Base-by-base conservation (phyloP, 2,113 vertebrate genomes). In the Tetrao urogallus region DNA sequence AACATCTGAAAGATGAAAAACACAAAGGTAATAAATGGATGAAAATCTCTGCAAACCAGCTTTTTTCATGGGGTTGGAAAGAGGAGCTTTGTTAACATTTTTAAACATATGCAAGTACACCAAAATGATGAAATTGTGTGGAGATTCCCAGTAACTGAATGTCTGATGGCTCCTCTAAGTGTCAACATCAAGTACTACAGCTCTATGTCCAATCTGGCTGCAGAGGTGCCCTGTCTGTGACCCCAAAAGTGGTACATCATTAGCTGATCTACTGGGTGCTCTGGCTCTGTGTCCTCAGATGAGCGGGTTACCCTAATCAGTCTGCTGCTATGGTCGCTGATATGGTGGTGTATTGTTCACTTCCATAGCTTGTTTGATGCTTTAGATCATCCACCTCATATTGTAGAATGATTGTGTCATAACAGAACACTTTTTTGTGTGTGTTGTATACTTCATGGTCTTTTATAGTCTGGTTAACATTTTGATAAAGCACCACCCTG, bases 1-100 rank as follows among this genome's bases (percentile, higher is more conserved):
- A 96, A 75, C 93, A 69, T 19, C 36, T 82, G 72, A 97, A 97
- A 92, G 36, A 89, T 13, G 69, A 84, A 79, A 97, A 97, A 94
- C 38, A 1, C 15, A 96, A 96, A 97, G 97, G 96, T 97, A 97
- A 94, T 79, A 64, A 72, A 84, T 30, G 10, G 32, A 45, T 77
- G 1, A 66, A 90, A 79, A 77, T 25, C 13, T 38, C 34, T 72
- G 25, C 34, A 85, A 75, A 67, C 0, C 34, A 24, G 27, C 1
- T n/a, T 66, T 78, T 91, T 67, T 25, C 27, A 27, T 30, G 34
- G 8, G 28, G 19, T 81, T 71, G 25, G 38, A 77, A 78, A 82
- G 25, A 85, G n/a, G n/a, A 64, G 5, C 6, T 78, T 43, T 85
- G 12, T 74, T 81, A 71, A 17, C 40, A 57, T 86, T 86, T 71